Conservation (phyloP, 2,888 invertebrate genomes). For the Polymixis flavicincta region DNA sequence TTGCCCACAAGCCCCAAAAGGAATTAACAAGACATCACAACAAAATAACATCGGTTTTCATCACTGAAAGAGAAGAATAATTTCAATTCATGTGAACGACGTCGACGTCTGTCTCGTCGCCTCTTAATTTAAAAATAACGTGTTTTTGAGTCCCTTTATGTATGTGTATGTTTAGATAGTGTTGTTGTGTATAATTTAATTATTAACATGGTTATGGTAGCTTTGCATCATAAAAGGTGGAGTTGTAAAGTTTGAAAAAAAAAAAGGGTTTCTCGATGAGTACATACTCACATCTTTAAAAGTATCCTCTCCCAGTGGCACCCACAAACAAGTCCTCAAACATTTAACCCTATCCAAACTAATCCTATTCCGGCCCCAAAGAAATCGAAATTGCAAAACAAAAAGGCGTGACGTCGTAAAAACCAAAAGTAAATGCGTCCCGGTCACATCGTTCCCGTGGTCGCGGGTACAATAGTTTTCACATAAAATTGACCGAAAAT, state of each 20-base stretch:
- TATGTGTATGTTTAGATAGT: not conserved
- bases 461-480: conserved; percentile 58
- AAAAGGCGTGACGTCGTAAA: conserved; percentile 58
- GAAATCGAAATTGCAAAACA: conserved; percentile 62
- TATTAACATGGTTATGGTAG: not conserved
- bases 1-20: not conserved
- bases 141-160: not conserved
- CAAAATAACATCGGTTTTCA: not conserved
- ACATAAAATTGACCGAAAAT: conserved; percentile 62
- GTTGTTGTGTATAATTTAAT: not conserved
- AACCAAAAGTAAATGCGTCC: conserved; percentile 43
- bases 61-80: not conserved
- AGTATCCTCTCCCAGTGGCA: conserved; percentile 7
- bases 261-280: not conserved
- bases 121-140: not conserved
- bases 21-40: not conserved
- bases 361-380: conserved; percentile 43
- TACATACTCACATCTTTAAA: conserved; percentile 12
- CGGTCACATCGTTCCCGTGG: conserved; percentile 27
- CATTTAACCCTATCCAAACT: conserved; percentile 48
- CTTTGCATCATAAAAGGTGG: not conserved
- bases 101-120: not conserved
- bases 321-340: conserved; percentile 42
- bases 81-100: not conserved
- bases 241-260: not conserved